Base-by-base conservation (phyloP, 2,113 vertebrate genomes). In the Hydropotes inermis region DNA sequence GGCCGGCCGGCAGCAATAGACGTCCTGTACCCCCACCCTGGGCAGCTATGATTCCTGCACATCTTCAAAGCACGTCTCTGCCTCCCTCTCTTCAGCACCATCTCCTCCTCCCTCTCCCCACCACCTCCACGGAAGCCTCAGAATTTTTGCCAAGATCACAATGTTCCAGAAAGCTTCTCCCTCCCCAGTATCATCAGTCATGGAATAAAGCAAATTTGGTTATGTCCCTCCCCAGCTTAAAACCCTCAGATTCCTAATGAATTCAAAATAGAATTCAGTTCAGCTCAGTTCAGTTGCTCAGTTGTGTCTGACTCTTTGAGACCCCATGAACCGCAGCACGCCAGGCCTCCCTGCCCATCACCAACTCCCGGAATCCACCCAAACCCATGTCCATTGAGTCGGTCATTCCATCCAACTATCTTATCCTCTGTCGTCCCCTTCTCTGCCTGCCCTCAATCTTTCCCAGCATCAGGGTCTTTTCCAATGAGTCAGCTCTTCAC, bases 11-110 rank as follows among this genome's bases (percentile, higher is more conserved):
- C 21, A 27, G 58, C 52, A 19, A 0, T 1, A 16, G 2, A 30
- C 5, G 14, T 7, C 17, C 12, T 45, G 17, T 12, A 5, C 27
- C n/a, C 16, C 15, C 17, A 25, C 2, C 45, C 36, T 2, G 9
- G 3, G 45, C 70, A 47, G 25, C 13, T 28, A 2, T 1, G 0
- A 19, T 25, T 57, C 47, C 33, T 17, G 39, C 70, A 25, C 15
- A 5, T 4, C 61, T 27, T 74, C 50, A 1, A 25, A 2, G 16
- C 4, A 2, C 3, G 0, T 14, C 10, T 12, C 61, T 0, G 1
- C 5, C 12, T 11, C n/a, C 67, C 23, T 60, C 45, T 47, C 70
- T 23, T 21, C 64, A 70, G 11, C 64, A 10, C n/a, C n/a, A 70
- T 70, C 64, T 36, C 64, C 64, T 36, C n/a, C n/a, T n/a, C 13